These are phyloP conservation scores for Synchiropus splendidus DNA, from an alignment of 2,113 vertebrate species.

Conservation along the genomic window DNA sequence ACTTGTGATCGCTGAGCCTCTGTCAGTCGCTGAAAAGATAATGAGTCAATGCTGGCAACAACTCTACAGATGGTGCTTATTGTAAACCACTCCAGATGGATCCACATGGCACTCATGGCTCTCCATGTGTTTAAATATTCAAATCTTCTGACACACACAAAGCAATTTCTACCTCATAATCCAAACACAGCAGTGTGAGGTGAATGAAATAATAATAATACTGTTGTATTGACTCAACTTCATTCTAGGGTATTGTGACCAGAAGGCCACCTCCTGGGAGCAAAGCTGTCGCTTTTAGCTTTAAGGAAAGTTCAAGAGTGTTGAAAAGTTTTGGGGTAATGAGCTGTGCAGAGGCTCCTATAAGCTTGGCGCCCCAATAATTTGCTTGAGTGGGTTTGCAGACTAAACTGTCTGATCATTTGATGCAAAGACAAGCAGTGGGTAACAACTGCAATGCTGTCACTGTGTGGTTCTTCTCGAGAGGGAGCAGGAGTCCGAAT, in stretches of 20 bases:
- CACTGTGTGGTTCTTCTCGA: background rate
- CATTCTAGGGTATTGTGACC: conserved; percentile 1
- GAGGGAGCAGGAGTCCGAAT: too few relatives aligned
- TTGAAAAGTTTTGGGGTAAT: conserved; percentile 26
- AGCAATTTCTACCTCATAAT: conserved; percentile 5
- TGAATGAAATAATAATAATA: conserved; percentile 11
- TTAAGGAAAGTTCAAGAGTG: background rate
- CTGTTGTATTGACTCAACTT: too few relatives aligned
- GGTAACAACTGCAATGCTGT: background rate
- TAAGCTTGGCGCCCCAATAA: conserved; percentile 10
- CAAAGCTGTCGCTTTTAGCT: conserved; percentile 23
- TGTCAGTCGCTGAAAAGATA: conserved; percentile 19
- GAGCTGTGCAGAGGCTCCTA: conserved; percentile 25
- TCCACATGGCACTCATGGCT: conserved; percentile 34
- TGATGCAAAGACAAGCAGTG: conserved; percentile 2
- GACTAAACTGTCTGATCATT: conserved; percentile 7
- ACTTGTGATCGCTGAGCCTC: conserved; percentile 20
- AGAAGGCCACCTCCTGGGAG: conserved; percentile 16
- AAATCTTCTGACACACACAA: conserved; percentile 2
- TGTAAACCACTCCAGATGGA: conserved; percentile 25
- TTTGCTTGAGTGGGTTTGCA: conserved; percentile 8
- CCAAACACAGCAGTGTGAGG: conserved; percentile 14
- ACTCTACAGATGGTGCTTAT: conserved; percentile 38
- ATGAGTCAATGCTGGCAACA: conserved; percentile 24
- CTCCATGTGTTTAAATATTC: conserved; percentile 8